Evolutionary conservation across 2,888 invertebrate genomes (phyloP).

Genomic region (Hirtodrosophila duncani): DNA sequence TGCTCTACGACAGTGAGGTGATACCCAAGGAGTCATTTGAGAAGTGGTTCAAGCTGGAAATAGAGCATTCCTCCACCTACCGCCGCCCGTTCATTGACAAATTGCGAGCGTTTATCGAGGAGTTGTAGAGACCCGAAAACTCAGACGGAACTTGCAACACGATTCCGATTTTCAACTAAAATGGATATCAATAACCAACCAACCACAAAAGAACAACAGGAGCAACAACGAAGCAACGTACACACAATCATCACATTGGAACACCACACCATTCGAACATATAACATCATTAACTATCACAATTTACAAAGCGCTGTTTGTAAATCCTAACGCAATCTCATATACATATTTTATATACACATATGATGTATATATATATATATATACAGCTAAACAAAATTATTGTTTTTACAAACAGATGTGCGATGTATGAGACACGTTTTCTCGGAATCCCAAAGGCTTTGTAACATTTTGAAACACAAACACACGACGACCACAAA

Average conservation of each 20-base stretch:
- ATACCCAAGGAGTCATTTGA: constrained; percentile 75
- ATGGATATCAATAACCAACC: constrained; percentile 1
- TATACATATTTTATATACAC: too few species aligned
- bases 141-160: too few species aligned
- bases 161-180: too few species aligned
- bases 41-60: constrained; percentile 69
- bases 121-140: constrained; percentile 29
- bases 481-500: not conserved
- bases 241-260: constrained; percentile 7
- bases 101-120: constrained; percentile 40
- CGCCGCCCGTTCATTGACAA: constrained; percentile 41
- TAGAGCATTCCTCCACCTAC: constrained; percentile 24
- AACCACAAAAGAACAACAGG: constrained; percentile 6
- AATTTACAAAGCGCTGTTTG: too few species aligned
- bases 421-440: too few species aligned
- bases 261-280: too few species aligned
- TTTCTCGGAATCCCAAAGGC: too few species aligned
- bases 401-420: too few species aligned
- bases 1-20: constrained; percentile 73
- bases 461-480: constrained; percentile 15
- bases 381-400: too few species aligned
- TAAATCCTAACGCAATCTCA: too few species aligned
- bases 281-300: too few species aligned
- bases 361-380: too few species aligned
- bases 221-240: constrained; percentile 14